Percentiles rank a stretch among this genome's conserved stretches.
Conservation (phyloP, 2,113 vertebrate genomes). For the Podarcis raffonei region DNA sequence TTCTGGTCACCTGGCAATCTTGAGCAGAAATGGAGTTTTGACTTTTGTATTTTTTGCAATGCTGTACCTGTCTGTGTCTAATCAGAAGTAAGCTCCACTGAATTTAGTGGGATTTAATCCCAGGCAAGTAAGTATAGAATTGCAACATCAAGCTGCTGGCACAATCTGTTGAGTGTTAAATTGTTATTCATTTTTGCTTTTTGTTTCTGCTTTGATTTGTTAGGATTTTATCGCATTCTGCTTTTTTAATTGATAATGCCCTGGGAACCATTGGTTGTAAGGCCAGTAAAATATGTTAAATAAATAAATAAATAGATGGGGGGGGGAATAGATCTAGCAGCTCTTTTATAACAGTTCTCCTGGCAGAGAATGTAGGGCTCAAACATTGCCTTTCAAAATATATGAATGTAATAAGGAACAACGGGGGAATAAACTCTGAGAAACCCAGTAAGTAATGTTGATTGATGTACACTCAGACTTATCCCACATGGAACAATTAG, state of each 20-base stretch:
- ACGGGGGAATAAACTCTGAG: not conserved
- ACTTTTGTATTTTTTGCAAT: not conserved
- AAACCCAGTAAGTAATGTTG: not conserved
- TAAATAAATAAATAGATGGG: not conserved
- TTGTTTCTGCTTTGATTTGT: not conserved
- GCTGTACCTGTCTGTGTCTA: not conserved
- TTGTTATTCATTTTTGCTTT: not conserved
- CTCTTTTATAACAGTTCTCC: not conserved
- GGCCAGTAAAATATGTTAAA: not conserved
- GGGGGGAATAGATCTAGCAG: not conserved
- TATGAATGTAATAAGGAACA: not conserved
- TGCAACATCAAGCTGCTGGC: not conserved
- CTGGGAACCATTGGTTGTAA: not conserved
- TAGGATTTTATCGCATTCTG: not conserved
- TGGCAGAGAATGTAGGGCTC: not conserved
- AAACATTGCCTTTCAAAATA: not conserved
- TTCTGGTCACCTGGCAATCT: not conserved
- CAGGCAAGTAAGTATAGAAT: not conserved
- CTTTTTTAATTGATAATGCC: not conserved
- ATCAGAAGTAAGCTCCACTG: not conserved
- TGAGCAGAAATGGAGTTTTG: not conserved
- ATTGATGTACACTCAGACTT: not conserved
- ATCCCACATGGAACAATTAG: not conserved
- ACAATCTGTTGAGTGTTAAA: not conserved
- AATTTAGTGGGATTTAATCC: not conserved